Base-by-base conservation (phyloP, 2,113 vertebrate genomes). In the Micronycteris hirsuta region DNA sequence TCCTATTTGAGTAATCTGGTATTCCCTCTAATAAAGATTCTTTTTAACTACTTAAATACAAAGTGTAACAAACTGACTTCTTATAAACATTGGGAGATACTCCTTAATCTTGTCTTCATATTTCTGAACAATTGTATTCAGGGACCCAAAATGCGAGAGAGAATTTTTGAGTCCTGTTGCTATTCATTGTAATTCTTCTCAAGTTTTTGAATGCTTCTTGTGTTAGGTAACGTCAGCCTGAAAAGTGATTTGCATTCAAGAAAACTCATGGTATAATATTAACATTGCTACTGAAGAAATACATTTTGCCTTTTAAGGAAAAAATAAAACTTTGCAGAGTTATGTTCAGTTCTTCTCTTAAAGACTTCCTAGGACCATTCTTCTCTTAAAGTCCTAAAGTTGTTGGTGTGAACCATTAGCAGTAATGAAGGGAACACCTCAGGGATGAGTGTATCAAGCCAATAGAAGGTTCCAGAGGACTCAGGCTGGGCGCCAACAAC, bases 11-110 rank as follows among this genome's bases (percentile, higher is more conserved):
- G 41, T 90, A 94, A 97, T 91, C 96, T 97, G 93, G 54, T 63
- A 20, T 94, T 81, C 43, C 93, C 63, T 97, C 96, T 61, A 88
- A 89, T 91, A 97, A 98, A 98, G 96, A 97, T 96, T 97, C 87
- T 92, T 98, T 83, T 78, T 94, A 95, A 86, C 47, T 97, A 77
- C 95, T 96, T 97, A 96, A 96, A 52, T 67, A 86, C 45, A 78
- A 86, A 92, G 77, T 93, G 82, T 96, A 86, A 89, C 93, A 91
- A 93, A 68, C 33, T 78, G 77, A 81, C 88, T 85, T 85, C 85
- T 89, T 97, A 84, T 47, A 97, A 97, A 96, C 86, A 97, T 19
- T 97, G 95, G 85, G 47, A 56, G 56, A 84, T 96, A 94, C 41
- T 77, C 6, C 74, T 93, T 58, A 49, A 33, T 92, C 17, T 82